phyloP scores from a whole-genome alignment of 2,113 vertebrate species.

The Cariama cristata region DNA sequence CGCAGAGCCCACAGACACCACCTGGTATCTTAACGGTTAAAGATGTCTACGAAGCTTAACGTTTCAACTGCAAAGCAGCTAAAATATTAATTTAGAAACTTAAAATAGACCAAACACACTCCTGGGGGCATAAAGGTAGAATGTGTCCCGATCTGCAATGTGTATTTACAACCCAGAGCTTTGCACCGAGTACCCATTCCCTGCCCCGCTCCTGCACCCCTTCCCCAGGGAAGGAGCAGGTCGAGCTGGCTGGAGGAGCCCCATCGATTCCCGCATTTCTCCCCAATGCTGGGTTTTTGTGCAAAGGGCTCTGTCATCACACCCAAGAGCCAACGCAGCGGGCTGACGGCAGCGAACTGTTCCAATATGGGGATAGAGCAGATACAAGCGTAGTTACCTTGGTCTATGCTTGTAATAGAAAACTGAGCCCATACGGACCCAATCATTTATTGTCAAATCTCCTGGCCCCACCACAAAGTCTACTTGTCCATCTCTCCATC shows the following conservation, averaged over 20 bases:
- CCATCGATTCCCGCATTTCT: neutral
- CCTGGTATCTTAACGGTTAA: neutral
- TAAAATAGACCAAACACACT: neutral
- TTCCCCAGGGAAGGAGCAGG: neutral
- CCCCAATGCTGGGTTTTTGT: neutral
- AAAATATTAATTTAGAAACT: neutral
- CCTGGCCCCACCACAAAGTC: neutral
- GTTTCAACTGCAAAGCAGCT: neutral
- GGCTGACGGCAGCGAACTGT: accelerated
- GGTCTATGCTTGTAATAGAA: neutral
- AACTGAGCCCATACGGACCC: neutral
- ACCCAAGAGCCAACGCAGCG: accelerated
- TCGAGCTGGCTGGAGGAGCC: accelerated
- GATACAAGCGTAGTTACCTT: neutral
- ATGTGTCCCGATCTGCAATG: accelerated
- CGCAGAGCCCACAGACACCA: neutral
- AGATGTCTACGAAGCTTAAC: neutral
- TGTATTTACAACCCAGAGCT: neutral
- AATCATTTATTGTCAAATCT: neutral
- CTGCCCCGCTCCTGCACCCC: neutral
- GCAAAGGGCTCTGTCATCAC: accelerated
- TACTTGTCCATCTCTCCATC: neutral
- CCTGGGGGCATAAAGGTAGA: neutral
- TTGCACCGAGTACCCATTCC: neutral
- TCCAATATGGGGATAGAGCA: neutral